Conservation (phyloP, 2,888 invertebrate species). For the Patella ulyssiponensis region DNA sequence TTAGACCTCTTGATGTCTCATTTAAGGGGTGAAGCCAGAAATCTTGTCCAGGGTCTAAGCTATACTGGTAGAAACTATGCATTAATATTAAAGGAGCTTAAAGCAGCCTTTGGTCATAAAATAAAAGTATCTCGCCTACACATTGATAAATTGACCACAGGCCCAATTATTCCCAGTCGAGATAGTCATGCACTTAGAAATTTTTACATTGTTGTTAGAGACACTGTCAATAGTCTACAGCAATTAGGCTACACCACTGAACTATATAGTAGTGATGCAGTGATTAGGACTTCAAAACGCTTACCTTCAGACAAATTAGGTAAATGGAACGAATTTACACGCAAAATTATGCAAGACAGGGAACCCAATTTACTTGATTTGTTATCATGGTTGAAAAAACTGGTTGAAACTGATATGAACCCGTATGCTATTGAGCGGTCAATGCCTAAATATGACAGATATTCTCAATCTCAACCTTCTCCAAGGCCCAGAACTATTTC, state of each 20-base stretch:
- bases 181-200: neutral
- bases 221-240: neutral
- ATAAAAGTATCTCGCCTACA: neutral
- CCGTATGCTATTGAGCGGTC: neutral
- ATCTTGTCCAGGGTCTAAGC: neutral
- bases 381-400: neutral
- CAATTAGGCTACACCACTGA: neutral
- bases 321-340: neutral
- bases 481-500: no score
- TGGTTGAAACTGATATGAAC: neutral
- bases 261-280: neutral
- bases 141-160: neutral
- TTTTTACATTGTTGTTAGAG: neutral
- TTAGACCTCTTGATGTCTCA: neutral
- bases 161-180: neutral
- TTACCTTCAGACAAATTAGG: neutral
- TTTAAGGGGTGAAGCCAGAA: neutral
- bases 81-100: neutral
- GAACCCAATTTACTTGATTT: conserved; percentile 3
- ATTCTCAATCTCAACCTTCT: no score
- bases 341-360: neutral
- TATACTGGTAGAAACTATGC: neutral
- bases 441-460: no score
- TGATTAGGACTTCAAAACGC: neutral
- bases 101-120: neutral